Evolutionary conservation across 2,888 invertebrate species (phyloP), one percentile per base, ranked within the genome.

Genomic region (Xestoiulus laeticollis): DNA sequence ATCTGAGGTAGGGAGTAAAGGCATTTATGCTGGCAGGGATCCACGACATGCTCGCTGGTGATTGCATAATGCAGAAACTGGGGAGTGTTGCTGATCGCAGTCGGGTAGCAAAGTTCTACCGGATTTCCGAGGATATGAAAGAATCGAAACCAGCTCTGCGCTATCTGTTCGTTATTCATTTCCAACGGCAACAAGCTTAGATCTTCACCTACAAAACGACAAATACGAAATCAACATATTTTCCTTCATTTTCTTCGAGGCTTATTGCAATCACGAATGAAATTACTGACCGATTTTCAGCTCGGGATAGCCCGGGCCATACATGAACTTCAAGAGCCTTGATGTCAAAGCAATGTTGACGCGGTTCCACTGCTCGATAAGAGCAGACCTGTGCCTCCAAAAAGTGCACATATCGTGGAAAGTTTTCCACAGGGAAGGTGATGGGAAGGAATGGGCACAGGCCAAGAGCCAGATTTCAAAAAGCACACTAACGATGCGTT

Each of bases 111-210:
- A 89, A 99, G 93, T 90, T 97, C 97, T 0, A 97, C 97, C 0
- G 99, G 99, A 93, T 98, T 98, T 44, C 98, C 98, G 89, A 99
- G 95, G 68, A 97, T 96, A 91, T 98, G 97, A 89, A 99, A 93
- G 91, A 99, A 96, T 89, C 99, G 94, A 92, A 97, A 99, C 99
- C 99, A 99, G 90, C 96, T 96, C 93, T 99, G 99, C 88, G 97
- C 96, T 68, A 98, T 95, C 89, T 97, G 97, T 91, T 98, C 97
- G 89, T 96, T 95, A 83, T 95, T 94, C 96, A 98, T 98, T 87
- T 95, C 95, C 0, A 93, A 92, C 1, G 98, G 97, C 88, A 98
- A 96, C 85, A 98, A 92, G 90, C 94, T 95, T 4, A 94, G 94
- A 91, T 98, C 98, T 90, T 97, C 97, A 89, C 95, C 97, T 84